Evolutionary conservation across 1,140 invertebrate species (phyloP), one percentile per base, ranked within the genome.

Genomic region (Zaprionus kolodkinae): DNA sequence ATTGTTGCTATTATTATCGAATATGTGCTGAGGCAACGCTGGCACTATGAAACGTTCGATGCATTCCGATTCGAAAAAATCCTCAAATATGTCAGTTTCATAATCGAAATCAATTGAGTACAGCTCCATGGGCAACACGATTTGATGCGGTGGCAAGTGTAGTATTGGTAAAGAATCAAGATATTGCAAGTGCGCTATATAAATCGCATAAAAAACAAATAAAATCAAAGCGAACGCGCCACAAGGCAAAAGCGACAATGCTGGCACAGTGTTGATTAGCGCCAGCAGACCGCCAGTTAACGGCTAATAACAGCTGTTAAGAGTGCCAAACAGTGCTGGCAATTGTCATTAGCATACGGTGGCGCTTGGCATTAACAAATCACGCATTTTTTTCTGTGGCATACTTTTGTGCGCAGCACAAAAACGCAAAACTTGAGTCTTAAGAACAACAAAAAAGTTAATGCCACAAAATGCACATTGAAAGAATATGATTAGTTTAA

Each of bases 291-390:
- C 6, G 35, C 43, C n/a, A 50, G 17, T 45, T 85, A 85, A 85
- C 81, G 81, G 81, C 66, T 67, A 27, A 72, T 57, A 1, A 10
- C 81, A 85, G 78, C 78, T 85, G 81, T n/a, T 25, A 15, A 11
- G 17, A 10, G 9, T 5, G 36, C 27, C 6, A 10, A 15, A n/a
- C 36, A 75, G 72, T 75, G 72, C 30, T 75, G 15, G 13, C 0
- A 12, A 75, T 57, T 36, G 6, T 11, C 55, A 11, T 45, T 48
- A 12, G 43, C 13, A 59, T 36, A 45, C 72, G 67, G 72, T 13
- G 55, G 60, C 45, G 67, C 36, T 43, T 5, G 12, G 54, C 52
- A 45, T 6, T 21, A 48, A 15, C 13, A 35, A n/a, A 10, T 48
- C 48, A 6, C 11, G 5, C 7, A 25, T 5, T 21, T 36, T 63